Evolutionary conservation across 2,888 invertebrate genomes (phyloP).

Genomic region (Ernsta delagoae): DNA sequence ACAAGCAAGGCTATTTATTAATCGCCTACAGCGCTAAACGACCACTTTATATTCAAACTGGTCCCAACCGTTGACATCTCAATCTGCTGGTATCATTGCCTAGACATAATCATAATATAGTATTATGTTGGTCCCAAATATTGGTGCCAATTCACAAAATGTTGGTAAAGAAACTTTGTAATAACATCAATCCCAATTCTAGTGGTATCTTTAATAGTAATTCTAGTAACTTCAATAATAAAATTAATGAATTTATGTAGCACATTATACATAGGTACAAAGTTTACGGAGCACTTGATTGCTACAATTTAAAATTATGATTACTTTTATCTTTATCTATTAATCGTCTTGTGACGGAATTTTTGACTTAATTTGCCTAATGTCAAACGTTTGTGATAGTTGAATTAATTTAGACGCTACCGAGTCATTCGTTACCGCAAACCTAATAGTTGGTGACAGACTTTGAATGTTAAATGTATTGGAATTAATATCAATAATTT

Average conservation of each 20-base stretch:
- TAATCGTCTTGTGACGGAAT: not conserved
- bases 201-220: no score
- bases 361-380: constrained; percentile 10
- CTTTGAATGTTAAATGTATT: constrained; percentile 28
- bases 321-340: no score
- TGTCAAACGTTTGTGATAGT: constrained; percentile 25
- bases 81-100: constrained; percentile 55
- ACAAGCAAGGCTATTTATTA: constrained; percentile 59
- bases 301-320: constrained; percentile 10
- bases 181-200: not conserved
- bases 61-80: constrained; percentile 69
- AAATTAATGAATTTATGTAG: not conserved
- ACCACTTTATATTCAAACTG: constrained; percentile 72
- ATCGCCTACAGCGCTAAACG: constrained; percentile 68
- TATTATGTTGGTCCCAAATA: constrained; percentile 1
- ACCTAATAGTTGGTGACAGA: constrained; percentile 32
- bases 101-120: no score
- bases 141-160: constrained; percentile 12
- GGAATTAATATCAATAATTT: constrained; percentile 27
- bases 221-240: not conserved
- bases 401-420: constrained; percentile 27
- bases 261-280: no score
- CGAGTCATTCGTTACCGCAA: constrained; percentile 33
- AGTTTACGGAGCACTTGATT: not conserved
- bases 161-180: not conserved